Evolutionary conservation across 2,888 invertebrate species (phyloP).

Genomic region (Lepidochitona cinerea): DNA sequence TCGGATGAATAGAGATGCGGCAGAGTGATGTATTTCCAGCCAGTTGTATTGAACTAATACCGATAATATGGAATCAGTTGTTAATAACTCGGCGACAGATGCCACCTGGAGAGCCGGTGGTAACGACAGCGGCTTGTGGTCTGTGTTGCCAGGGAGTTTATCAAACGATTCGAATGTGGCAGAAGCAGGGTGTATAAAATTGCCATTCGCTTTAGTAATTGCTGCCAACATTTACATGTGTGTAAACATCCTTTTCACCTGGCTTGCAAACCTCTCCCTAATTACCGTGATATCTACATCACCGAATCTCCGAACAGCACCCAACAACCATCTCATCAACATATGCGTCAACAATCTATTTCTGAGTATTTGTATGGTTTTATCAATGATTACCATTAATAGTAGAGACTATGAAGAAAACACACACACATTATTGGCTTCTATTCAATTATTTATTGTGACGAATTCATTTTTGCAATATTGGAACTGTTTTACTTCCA

Average conservation of each 20-base stretch:
- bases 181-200: too few species aligned
- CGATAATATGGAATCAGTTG: too few species aligned
- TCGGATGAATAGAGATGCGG: too few species aligned
- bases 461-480: conserved; percentile 59
- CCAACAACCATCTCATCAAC: conserved; percentile 64
- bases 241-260: neutral
- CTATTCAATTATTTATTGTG: conserved; percentile 55
- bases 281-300: conserved; percentile 57
- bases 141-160: too few species aligned
- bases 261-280: conserved; percentile 23
- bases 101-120: too few species aligned
- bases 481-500: conserved; percentile 60
- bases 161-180: too few species aligned
- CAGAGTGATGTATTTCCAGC: too few species aligned
- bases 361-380: conserved; percentile 48
- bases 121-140: too few species aligned
- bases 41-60: too few species aligned
- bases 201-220: neutral
- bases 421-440: conserved; percentile 36
- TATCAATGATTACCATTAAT: conserved; percentile 45
- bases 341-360: conserved; percentile 61
- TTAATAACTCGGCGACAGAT: too few species aligned
- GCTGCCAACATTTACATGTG: neutral
- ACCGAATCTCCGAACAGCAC: conserved; percentile 62
- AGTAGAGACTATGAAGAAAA: conserved; percentile 24